A percentile compares a stretch with the other conserved stretches of the same genome.
phyloP scores from a whole-genome alignment of 2,113 vertebrate genomes.

The Glareola pratincola region DNA sequence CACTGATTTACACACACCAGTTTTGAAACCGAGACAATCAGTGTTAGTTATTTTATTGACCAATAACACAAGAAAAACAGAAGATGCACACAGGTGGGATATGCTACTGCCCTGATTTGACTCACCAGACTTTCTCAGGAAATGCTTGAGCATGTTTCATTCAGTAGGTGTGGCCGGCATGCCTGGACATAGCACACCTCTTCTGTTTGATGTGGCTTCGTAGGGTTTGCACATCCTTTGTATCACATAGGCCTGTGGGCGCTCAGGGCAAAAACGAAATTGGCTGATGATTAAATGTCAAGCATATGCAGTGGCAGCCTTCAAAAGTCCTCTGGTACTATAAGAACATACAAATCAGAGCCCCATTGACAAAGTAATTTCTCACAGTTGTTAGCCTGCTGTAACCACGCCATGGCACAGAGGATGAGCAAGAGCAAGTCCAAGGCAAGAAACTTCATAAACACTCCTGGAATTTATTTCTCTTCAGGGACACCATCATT shows the following conservation, averaged over 20 bases:
- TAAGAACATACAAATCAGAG: neutral
- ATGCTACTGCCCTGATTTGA: slow-evolving; percentile 55
- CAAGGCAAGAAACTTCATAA: neutral
- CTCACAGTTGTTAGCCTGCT: neutral
- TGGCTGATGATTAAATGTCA: slow-evolving; percentile 16
- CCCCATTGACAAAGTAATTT: neutral
- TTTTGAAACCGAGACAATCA: neutral
- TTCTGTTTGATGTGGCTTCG: slow-evolving; percentile 33
- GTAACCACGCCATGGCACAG: neutral
- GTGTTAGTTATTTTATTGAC: slow-evolving; percentile 42
- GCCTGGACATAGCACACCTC: slow-evolving; percentile 18
- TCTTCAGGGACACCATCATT: neutral
- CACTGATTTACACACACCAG: neutral
- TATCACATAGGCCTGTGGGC: neutral
- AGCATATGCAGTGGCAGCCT: neutral
- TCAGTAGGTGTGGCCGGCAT: slow-evolving; percentile 30
- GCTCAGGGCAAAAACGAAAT: neutral
- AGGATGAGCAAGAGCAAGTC: neutral
- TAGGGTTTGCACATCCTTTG: neutral
- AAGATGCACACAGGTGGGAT: neutral
- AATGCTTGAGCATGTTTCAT: slow-evolving; percentile 51
- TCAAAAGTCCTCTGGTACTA: neutral
- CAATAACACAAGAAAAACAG: slow-evolving; percentile 4
- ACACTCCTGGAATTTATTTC: neutral
- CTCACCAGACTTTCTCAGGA: slow-evolving; percentile 51